Evolutionary conservation across 1,140 invertebrate genomes (phyloP).

Genomic region (Lordiphosa clarofinis): DNA sequence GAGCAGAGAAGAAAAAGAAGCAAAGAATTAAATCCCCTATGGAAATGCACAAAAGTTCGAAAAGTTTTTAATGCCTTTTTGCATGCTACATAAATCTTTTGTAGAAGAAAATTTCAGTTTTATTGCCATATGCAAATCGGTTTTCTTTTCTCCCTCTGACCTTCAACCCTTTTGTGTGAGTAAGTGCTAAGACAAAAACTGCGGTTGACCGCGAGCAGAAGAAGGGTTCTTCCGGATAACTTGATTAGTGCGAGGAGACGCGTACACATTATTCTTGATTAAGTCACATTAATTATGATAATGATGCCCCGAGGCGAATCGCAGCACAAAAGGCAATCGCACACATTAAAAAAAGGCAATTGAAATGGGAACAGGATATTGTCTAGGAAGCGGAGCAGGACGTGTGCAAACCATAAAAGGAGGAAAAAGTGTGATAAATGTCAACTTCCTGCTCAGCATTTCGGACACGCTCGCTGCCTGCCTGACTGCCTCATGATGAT

Average conservation of each 20-base stretch:
- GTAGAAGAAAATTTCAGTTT: constrained; percentile 53
- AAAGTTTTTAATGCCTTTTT: constrained; percentile 42
- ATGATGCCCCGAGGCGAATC: constrained; percentile 72
- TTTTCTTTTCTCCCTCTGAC: constrained; percentile 40
- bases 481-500: constrained; percentile 15
- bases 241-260: constrained; percentile 52
- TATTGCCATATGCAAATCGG: constrained; percentile 69
- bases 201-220: constrained; percentile 61
- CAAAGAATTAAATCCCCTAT: background rate
- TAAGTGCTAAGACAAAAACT: constrained; percentile 16
- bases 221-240: constrained; percentile 49
- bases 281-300: constrained; percentile 79
- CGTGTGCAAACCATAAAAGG: constrained; percentile 47
- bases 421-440: constrained; percentile 73
- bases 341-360: constrained; percentile 49
- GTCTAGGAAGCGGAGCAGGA: constrained; percentile 42
- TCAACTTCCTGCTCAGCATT: constrained; percentile 78
- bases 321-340: constrained; percentile 29
- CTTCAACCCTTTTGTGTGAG: constrained; percentile 53
- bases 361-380: constrained; percentile 76
- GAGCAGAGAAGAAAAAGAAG: constrained; percentile 29
- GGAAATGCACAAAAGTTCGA: background rate
- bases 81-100: constrained; percentile 68
- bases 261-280: constrained; percentile 76
- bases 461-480: constrained; percentile 55